Evolutionary conservation across 2,113 vertebrate species (phyloP).

Genomic region (Sardina pilchardus): DNA sequence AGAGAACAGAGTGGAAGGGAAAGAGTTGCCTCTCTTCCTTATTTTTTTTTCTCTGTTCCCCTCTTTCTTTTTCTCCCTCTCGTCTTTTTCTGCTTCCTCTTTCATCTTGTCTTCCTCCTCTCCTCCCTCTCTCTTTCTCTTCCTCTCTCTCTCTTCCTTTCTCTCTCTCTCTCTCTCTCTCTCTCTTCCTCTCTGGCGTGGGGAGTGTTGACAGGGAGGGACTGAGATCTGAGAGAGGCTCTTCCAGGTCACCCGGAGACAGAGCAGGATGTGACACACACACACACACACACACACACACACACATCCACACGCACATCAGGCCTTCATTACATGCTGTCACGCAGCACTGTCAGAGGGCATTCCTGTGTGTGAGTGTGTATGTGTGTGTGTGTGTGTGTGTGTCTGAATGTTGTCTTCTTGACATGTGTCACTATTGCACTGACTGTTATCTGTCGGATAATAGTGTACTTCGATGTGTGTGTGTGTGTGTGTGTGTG

Average conservation of each 20-base stretch:
- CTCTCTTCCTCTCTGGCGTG: not conserved
- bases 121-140: not conserved
- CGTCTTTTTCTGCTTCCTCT: too few species aligned
- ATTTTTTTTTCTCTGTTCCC: not conserved
- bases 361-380: not conserved
- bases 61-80: not conserved
- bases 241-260: not conserved
- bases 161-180: not conserved
- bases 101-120: not conserved
- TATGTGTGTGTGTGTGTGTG: not conserved
- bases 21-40: too few species aligned
- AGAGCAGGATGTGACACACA: conserved; percentile 45
- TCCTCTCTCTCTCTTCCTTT: not conserved
- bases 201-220: not conserved
- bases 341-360: conserved; percentile 24
- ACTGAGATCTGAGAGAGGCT: too few species aligned
- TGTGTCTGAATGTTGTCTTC: not conserved
- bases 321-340: conserved; percentile 39
- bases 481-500: not conserved
- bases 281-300: conserved; percentile 42
- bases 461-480: not conserved
- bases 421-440: not conserved
- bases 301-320: conserved; percentile 26
- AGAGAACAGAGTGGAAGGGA: too few species aligned
- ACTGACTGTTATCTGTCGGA: not conserved